Base-by-base conservation (phyloP, 2,888 invertebrate species). In the Muscina levida region DNA sequence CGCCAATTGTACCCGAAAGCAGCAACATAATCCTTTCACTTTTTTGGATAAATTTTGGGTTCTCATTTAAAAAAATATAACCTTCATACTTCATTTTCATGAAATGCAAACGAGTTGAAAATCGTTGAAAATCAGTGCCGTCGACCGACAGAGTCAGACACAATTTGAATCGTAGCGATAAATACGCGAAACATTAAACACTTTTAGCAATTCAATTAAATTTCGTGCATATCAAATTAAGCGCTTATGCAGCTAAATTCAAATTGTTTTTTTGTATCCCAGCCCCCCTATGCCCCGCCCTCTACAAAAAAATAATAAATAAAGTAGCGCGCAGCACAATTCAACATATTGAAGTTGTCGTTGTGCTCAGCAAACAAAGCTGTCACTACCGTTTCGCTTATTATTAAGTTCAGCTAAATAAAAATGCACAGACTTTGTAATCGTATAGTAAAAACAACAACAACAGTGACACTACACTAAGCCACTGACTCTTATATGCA, bases 191-290 rank as follows among this genome's bases (percentile, higher is more conserved):
- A 24, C n/a, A 22, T 13, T n/a, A 13, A 22, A 62, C 62, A 62
- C 62, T 42, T 62, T 39, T 70, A 15, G 70, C 70, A 56, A 56
- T 56, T 70, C 56, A 70, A 68, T 53, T 53, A 39, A 53, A 17
- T 67, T 42, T 70, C 57, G 48, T 68, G 68, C 68, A 75, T 68
- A 75, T 70, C 62, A 70, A 75, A 62, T 76, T 65, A 44, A 70
- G 26, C 31, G 75, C 67, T 65, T 51, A 37, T 48, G 22, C 44
- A 37, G 75, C 67, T 37, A 56, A 57, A 67, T 59, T 13, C 53
- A 53, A 53, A 67, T 31, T 31, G 31, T 31, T 31, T 31, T 31
- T 31, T n/a, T n/a, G n/a, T n/a, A n/a, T n/a, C n/a, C n/a, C n/a
- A n/a, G n/a, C n/a, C n/a, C n/a, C n/a, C n/a, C n/a, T 68, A 53